phyloP scores from a whole-genome alignment of 2,797 vertebrate species.

The Erpetoichthys calabaricus region DNA sequence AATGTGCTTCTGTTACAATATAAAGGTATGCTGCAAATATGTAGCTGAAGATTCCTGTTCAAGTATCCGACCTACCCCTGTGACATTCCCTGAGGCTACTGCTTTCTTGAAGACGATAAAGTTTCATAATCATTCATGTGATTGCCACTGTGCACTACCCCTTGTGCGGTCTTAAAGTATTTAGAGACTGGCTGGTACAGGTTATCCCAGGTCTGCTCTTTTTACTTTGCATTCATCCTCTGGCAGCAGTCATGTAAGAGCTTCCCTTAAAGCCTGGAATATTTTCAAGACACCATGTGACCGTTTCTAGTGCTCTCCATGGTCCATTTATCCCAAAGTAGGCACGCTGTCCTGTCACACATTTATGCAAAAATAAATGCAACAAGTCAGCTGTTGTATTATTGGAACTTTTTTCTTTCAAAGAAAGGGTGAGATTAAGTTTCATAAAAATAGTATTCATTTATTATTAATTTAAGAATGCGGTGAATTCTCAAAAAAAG shows the following conservation, averaged over 20 bases:
- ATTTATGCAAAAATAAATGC: neutral
- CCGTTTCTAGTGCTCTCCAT: slow-evolving; percentile 28
- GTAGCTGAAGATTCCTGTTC: neutral
- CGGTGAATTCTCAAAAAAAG: too few relatives aligned
- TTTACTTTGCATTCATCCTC: slow-evolving; percentile 28
- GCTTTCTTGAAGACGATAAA: neutral
- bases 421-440: too few relatives aligned
- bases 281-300: slow-evolving; percentile 34
- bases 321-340: slow-evolving; percentile 36
- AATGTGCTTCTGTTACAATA: too few relatives aligned
- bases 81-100: neutral
- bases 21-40: too few relatives aligned
- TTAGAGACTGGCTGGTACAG: slow-evolving; percentile 21
- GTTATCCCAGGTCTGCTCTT: slow-evolving; percentile 21
- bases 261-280: slow-evolving; percentile 23
- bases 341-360: slow-evolving; percentile 30
- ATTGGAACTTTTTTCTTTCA: too few relatives aligned
- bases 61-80: neutral
- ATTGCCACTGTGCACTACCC: neutral
- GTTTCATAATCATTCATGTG: slow-evolving; percentile 1
- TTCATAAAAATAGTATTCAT: too few relatives aligned
- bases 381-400: too few relatives aligned
- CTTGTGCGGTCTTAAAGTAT: slow-evolving; percentile 19
- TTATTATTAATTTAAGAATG: too few relatives aligned
- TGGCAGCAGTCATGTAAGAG: slow-evolving; percentile 23